A percentile compares a stretch with the other conserved stretches of the same genome.
These are phyloP conservation scores for Cercopithecus mona DNA, from an alignment of 2,113 vertebrate genomes.

Conservation along the genomic window DNA sequence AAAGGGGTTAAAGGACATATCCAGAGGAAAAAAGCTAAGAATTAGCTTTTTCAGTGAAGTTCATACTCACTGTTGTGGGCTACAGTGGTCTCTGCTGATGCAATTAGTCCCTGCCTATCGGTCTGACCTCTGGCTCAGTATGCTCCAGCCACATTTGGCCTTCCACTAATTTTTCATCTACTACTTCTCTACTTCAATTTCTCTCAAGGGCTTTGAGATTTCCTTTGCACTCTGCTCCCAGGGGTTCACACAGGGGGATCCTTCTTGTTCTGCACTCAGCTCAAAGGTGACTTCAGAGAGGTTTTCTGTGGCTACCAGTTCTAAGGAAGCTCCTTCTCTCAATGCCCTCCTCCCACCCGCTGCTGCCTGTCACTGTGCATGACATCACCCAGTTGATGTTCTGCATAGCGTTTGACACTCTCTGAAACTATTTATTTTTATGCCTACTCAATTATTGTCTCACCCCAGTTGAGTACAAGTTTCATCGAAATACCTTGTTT, in stretches of 20 bases:
- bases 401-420: background rate
- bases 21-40: background rate
- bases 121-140: background rate
- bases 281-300: background rate
- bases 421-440: background rate
- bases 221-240: accelerated
- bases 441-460: background rate
- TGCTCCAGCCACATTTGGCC: accelerated
- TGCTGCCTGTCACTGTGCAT: accelerated
- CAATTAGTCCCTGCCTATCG: accelerated
- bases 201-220: background rate
- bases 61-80: background rate
- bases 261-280: background rate
- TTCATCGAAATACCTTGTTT: background rate
- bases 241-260: background rate
- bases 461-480: background rate
- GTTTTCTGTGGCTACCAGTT: background rate
- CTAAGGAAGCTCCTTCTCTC: background rate
- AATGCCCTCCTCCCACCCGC: accelerated
- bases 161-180: background rate
- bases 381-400: too few relatives aligned
- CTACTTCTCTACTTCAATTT: background rate
- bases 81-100: background rate
- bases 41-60: background rate
- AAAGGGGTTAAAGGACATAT: background rate